Conservation (phyloP, 2,888 invertebrate genomes). For the Uloborus plumipes region DNA sequence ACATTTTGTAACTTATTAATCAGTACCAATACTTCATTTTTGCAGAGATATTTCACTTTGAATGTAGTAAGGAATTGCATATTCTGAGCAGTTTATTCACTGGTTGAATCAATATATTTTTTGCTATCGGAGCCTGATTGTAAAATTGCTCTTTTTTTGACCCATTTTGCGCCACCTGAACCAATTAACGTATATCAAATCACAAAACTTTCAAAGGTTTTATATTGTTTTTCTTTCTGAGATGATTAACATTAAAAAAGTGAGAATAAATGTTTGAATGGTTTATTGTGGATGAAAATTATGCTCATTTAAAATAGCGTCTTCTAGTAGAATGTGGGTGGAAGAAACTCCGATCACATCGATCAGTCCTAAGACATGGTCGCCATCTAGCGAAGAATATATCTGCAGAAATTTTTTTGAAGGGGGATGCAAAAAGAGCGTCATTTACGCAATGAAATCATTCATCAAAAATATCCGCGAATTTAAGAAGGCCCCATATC, state of each 20-base stretch:
- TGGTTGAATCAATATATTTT: no score
- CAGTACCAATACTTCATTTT: no score
- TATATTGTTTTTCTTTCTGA: no score
- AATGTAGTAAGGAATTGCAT: no score
- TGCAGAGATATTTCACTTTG: no score
- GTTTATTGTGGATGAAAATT: conserved; percentile 40
- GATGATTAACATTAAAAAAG: conserved; percentile 25
- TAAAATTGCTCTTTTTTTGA: no score
- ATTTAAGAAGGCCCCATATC: conserved; percentile 35
- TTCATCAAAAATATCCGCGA: conserved; percentile 45
- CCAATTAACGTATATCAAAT: no score
- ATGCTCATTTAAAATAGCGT: conserved; percentile 29
- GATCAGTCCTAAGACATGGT: conserved; percentile 32
- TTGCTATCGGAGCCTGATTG: no score
- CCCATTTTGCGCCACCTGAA: no score
- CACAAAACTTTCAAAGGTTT: no score
- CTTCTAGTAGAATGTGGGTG: conserved; percentile 7
- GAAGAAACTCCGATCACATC: conserved; percentile 9
- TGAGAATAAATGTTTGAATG: conserved; percentile 8
- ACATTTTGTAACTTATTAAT: no score
- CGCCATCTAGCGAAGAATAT: conserved; percentile 35
- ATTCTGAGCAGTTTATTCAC: no score
- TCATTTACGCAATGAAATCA: conserved; percentile 47
- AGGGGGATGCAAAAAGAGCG: conserved; percentile 13
- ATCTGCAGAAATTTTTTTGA: conserved; percentile 30